Percentiles rank a stretch among this genome's conserved stretches.
phyloP scores from a whole-genome alignment of 37 sponge, comb jelly and placozoan genomes.

The Spongia lamella region DNA sequence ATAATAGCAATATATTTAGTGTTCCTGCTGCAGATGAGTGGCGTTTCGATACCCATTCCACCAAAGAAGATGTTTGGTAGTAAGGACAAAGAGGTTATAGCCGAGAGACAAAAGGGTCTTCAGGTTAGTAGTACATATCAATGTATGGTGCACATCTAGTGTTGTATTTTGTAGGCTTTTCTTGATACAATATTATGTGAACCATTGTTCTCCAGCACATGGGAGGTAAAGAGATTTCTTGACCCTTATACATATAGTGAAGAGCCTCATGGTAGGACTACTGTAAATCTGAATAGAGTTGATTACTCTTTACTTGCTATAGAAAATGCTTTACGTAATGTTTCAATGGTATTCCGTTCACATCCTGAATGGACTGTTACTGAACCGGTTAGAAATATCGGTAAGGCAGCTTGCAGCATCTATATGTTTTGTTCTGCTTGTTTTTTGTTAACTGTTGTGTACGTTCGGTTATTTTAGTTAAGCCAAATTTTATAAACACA shows the following conservation, averaged over 20 bases:
- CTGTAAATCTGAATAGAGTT: background rate
- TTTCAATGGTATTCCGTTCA: conserved; percentile 90
- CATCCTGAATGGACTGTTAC: conserved; percentile 66
- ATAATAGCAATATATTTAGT: background rate
- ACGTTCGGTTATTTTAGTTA: background rate
- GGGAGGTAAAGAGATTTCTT: conserved; percentile 60
- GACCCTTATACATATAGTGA: conserved; percentile 67
- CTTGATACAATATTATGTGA: conserved; percentile 41
- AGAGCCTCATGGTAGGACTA: conserved; percentile 57
- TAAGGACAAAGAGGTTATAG: conserved; percentile 54
- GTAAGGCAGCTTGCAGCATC: conserved; percentile 33
- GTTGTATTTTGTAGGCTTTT: conserved; percentile 30
- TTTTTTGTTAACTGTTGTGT: background rate
- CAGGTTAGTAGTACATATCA: conserved; percentile 21
- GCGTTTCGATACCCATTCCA: conserved; percentile 61
- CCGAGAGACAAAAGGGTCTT: conserved; percentile 61
- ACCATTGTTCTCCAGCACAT: conserved; percentile 39
- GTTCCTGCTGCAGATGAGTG: conserved; percentile 37
- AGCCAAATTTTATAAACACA: no score
- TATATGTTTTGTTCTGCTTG: no score
- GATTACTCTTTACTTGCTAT: conserved; percentile 3
- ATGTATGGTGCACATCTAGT: conserved; percentile 1
- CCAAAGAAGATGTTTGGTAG: conserved; percentile 83
- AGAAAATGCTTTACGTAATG: conserved; percentile 76
- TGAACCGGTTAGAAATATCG: conserved; percentile 59